A percentile compares a stretch with the other conserved stretches of the same genome.
Conservation (phyloP, 2,888 invertebrate species). For the Hirtodrosophila trivittata region DNA sequence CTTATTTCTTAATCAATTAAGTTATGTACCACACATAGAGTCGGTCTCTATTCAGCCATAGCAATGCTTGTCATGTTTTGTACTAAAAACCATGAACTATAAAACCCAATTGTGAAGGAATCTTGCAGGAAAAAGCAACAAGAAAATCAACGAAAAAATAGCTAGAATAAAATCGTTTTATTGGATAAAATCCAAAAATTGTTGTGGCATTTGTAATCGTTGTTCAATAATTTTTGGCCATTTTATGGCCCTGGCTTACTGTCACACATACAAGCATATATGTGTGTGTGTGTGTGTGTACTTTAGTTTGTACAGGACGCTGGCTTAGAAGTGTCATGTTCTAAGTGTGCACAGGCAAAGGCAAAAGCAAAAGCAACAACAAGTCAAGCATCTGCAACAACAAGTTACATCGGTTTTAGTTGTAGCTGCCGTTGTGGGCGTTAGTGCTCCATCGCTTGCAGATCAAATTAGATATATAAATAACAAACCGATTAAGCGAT, state of each 20-base stretch:
- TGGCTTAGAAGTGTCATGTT: constrained; percentile 78
- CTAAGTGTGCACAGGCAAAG: constrained; percentile 35
- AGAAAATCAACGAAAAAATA: constrained; percentile 1
- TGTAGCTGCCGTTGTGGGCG: constrained; percentile 40
- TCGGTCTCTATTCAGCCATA: no score
- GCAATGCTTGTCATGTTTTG: no score
- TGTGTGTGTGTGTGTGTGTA: constrained; percentile 9
- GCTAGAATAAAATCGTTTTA: constrained; percentile 27
- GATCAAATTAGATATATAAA: constrained; percentile 80
- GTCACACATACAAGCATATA: constrained; percentile 30
- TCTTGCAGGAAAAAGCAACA: constrained; percentile 8
- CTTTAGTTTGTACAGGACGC: constrained; percentile 40
- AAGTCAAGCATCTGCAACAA: constrained; percentile 39
- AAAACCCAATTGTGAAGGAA: constrained; percentile 40
- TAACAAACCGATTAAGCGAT: constrained; percentile 79
- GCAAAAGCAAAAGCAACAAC: constrained; percentile 20
- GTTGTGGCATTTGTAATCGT: constrained; percentile 75
- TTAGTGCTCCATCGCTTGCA: constrained; percentile 63
- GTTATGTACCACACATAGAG: neutral
- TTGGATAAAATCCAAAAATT: constrained; percentile 44
- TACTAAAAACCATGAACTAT: no score
- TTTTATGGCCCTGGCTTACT: constrained; percentile 72
- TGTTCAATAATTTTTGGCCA: constrained; percentile 76
- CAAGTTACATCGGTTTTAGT: constrained; percentile 23
- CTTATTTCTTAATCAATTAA: neutral